Conservation (phyloP, 1,140 invertebrate species). For the Papilio polyxenes region DNA sequence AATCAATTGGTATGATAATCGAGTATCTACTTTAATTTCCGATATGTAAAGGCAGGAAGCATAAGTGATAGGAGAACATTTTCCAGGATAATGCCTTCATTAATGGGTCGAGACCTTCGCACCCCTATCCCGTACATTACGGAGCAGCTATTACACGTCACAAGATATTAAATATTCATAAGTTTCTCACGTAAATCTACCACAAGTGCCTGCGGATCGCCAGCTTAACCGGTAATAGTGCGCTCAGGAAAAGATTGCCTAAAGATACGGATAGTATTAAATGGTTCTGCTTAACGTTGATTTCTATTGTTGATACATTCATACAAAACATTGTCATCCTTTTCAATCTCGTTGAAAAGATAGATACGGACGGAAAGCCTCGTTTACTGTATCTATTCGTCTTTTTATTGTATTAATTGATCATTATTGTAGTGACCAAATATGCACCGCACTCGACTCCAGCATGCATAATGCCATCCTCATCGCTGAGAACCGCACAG, state of each 20-base stretch:
- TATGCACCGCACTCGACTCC: no score
- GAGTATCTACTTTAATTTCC: neutral
- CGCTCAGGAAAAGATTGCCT: conserved; percentile 18
- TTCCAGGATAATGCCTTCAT: conserved; percentile 20
- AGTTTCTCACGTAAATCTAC: conserved; percentile 46
- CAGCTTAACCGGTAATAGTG: conserved; percentile 39
- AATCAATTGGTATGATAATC: neutral
- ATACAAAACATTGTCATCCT: neutral
- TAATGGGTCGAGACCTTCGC: neutral
- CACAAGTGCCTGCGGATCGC: conserved; percentile 46
- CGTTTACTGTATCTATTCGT: no score
- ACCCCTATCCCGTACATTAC: conserved; percentile 18
- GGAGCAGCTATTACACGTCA: conserved; percentile 1
- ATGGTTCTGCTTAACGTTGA: neutral
- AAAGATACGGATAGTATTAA: neutral
- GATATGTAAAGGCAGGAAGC: neutral
- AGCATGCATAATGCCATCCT: no score
- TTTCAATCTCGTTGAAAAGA: no score
- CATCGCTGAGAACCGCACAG: no score
- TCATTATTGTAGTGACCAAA: no score
- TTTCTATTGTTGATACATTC: neutral
- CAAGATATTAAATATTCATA: conserved; percentile 48
- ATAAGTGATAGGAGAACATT: neutral
- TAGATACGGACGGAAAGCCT: no score
- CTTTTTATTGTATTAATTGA: no score